Evolutionary conservation across 2,888 invertebrate genomes (phyloP), one percentile per base, ranked within the genome.

Genomic region (Scrobipalpa costella): DNA sequence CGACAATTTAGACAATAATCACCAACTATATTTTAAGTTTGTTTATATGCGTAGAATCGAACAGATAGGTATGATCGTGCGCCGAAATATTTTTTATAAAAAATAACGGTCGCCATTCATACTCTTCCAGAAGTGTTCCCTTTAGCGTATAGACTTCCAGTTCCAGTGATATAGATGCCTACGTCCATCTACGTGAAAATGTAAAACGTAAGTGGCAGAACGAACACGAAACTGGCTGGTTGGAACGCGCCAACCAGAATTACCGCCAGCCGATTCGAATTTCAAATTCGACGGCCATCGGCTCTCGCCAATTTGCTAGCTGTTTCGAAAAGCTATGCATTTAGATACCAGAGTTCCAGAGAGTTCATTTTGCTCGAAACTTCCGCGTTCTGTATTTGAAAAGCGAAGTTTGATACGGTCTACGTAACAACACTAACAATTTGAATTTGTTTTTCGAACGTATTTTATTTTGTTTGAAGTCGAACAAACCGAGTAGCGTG

Each of bases 261-360:
- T 52, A 52, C 50, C 21, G n/a, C n/a, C 55, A 33, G 49, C 9
- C 57, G 17, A 64, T 62, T 52, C 49, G 64, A 57, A 64, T 58
- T 64, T 47, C 64, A 62, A 64, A 64, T 55, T 63, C 50, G 61
- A 44, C 17, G 38, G 13, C 49, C 61, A 52, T 40, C 21, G 21
- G 62, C 13, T 21, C 52, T 15, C 57, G 60, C 60, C 44, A 44
- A 64, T 64, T 64, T 60, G 63, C 60, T 44, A 15, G 63, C 40
- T 57, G 63, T 52, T 47, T 61, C 63, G 40, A 38, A 60, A 59
- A 34, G 36, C 61, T 64, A 61, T 64, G 64, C 61, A 64, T 64
- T 64, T 64, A 61, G 57, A 64, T 64, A 57, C 19, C 13, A 21
- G 38, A 49, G 38, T 47, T 52, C 52, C 38, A 36, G 34, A n/a